Percentiles rank a stretch among this genome's conserved stretches.
phyloP scores from a whole-genome alignment of 2,888 invertebrate genomes.

The Boloria euphrosyne region DNA sequence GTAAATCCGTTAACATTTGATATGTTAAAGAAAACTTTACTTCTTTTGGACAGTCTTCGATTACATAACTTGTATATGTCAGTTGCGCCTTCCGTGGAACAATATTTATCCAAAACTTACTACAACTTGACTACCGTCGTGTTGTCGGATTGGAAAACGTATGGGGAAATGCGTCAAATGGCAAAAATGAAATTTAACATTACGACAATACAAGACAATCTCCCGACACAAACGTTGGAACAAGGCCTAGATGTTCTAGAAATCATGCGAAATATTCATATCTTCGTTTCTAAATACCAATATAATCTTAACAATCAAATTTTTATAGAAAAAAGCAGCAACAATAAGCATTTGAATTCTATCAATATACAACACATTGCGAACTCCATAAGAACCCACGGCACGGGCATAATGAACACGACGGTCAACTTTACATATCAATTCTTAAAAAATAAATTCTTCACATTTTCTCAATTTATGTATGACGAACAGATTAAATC shows the following conservation, averaged over 20 bases:
- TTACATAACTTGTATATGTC: conserved; percentile 82
- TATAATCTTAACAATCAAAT: conserved; percentile 98
- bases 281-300: conserved; percentile 95
- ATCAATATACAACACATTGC: conserved; percentile 97
- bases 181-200: conserved; percentile 92
- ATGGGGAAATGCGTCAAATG: conserved; percentile 97
- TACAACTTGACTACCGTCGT: conserved; percentile 99
- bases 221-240: conserved; percentile 97
- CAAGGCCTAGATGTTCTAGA: conserved; percentile 98
- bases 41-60: conserved; percentile 81
- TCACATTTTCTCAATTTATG: conserved; percentile 97
- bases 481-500: conserved; percentile 99
- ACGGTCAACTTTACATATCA: conserved; percentile 97
- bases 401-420: conserved; percentile 97
- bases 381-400: conserved; percentile 98
- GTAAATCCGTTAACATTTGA: conserved; percentile 87
- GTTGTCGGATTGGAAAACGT: conserved; percentile 98
- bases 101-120: conserved; percentile 96
- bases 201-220: conserved; percentile 92
- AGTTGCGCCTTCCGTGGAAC: conserved; percentile 88
- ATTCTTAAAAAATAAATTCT: conserved; percentile 95
- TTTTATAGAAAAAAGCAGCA: conserved; percentile 95
- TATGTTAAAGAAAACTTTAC: conserved; percentile 84
- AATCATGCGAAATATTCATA: conserved; percentile 97
- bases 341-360: conserved; percentile 96